Percentiles rank a stretch among this genome's conserved stretches.
Conservation (phyloP, 2,113 vertebrate species). For the Uropsilus gracilis region DNA sequence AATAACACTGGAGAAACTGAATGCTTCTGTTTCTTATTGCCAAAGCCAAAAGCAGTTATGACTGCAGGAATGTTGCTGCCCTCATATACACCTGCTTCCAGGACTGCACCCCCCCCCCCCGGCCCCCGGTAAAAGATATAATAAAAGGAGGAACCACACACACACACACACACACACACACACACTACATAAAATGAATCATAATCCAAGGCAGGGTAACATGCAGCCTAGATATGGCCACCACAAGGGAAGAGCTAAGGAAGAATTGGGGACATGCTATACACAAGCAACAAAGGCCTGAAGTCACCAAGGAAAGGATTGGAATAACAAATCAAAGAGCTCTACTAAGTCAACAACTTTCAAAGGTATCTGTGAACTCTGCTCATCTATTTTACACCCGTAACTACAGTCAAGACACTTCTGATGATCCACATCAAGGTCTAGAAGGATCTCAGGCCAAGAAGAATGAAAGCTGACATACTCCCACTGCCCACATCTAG, state of each 20-base stretch:
- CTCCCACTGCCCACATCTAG: not conserved
- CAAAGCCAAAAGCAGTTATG: not conserved
- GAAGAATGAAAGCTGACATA: not conserved
- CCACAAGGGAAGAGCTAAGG: not conserved
- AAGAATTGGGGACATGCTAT: not conserved
- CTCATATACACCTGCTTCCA: not conserved
- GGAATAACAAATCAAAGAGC: too few relatives aligned
- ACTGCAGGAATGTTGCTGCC: not conserved
- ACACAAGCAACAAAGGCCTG: not conserved
- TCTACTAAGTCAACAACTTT: too few relatives aligned
- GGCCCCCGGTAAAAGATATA: not conserved
- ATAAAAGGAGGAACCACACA: not conserved
- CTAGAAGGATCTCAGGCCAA: not conserved
- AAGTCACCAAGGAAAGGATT: not conserved
- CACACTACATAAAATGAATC: not conserved
- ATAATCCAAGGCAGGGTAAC: not conserved
- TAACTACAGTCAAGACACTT: not conserved
- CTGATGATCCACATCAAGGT: not conserved
- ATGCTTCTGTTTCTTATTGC: not conserved
- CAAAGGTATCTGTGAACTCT: too few relatives aligned
- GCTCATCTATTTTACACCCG: not conserved
- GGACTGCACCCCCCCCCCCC: not conserved
- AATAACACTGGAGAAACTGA: not conserved
- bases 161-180: not conserved
- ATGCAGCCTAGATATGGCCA: not conserved